phyloP scores from a whole-genome alignment of 2,888 invertebrate genomes.

The Philhelius pedissequus region DNA sequence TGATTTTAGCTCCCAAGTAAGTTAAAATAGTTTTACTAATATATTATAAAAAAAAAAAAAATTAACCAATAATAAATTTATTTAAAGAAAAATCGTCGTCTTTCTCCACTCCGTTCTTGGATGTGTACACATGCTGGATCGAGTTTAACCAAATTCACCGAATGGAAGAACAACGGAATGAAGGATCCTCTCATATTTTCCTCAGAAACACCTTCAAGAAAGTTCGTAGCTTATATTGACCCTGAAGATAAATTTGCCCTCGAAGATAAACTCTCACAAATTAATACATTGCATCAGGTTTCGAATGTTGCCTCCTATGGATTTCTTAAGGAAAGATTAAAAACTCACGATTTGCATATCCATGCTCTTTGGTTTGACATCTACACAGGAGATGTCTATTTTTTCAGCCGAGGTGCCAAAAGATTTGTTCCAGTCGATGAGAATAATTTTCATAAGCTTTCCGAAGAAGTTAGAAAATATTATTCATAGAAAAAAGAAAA shows the following conservation, averaged over 20 bases:
- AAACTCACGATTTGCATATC: constrained; percentile 90
- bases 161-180: constrained; percentile 81
- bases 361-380: constrained; percentile 99
- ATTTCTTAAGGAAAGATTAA: constrained; percentile 89
- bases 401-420: constrained; percentile 93
- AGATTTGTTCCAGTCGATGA: constrained; percentile 93
- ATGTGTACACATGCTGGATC: constrained; percentile 91
- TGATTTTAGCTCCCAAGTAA: constrained; percentile 85
- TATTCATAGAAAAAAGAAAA: constrained; percentile 83
- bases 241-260: constrained; percentile 92
- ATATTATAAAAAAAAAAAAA: constrained; percentile 31
- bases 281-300: constrained; percentile 94
- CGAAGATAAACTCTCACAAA: constrained; percentile 96
- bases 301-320: constrained; percentile 96
- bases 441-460: constrained; percentile 85
- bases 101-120: constrained; percentile 95
- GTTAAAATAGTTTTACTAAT: constrained; percentile 48
- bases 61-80: constrained; percentile 1
- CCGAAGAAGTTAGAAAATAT: constrained; percentile 88
- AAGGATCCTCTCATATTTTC: constrained; percentile 90
- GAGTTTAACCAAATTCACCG: constrained; percentile 90
- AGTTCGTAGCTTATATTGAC: constrained; percentile 96
- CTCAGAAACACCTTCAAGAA: constrained; percentile 91
- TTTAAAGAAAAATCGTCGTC: constrained; percentile 84
- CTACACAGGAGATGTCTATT: constrained; percentile 96